Evolutionary conservation across 2,797 vertebrate species (phyloP).

Genomic region (Eutrigla gurnardus): DNA sequence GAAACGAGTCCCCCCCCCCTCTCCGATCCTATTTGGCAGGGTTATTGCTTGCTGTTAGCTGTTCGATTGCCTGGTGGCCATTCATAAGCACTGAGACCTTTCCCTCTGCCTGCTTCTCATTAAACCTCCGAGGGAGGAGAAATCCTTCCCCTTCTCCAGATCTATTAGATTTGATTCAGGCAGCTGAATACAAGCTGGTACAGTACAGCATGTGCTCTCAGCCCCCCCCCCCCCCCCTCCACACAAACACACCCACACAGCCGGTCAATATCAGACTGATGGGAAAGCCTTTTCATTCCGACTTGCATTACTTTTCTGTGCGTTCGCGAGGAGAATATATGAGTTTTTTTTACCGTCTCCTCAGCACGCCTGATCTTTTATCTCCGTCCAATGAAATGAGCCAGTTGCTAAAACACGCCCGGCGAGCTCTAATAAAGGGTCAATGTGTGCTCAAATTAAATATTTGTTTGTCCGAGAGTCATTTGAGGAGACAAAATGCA

Average conservation of each 20-base stretch:
- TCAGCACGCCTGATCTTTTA: constrained; percentile 21
- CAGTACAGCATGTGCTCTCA: constrained; percentile 52
- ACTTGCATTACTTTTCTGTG: constrained; percentile 18
- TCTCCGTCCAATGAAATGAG: constrained; percentile 32
- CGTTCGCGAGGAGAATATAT: constrained; percentile 28
- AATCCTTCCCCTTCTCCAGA: constrained; percentile 40
- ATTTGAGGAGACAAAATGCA: constrained; percentile 11
- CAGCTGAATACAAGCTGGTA: constrained; percentile 42
- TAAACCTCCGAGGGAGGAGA: constrained; percentile 48
- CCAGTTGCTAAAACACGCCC: constrained; percentile 3
- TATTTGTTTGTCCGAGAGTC: constrained; percentile 18
- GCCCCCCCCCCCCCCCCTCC: not conserved
- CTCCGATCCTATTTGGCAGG: not conserved
- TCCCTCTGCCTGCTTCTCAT: constrained; percentile 53
- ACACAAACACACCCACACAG: constrained; percentile 29
- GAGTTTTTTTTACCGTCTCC: constrained; percentile 28
- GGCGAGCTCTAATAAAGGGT: constrained; percentile 39
- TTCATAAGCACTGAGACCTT: constrained; percentile 59
- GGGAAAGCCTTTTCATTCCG: constrained; percentile 48
- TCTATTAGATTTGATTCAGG: constrained; percentile 55
- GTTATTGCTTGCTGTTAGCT: constrained; percentile 35
- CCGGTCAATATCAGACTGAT: constrained; percentile 54
- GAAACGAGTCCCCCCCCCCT: not conserved
- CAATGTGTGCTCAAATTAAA: constrained; percentile 16
- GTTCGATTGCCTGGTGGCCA: constrained; percentile 47